Base-by-base conservation (phyloP, 1,140 invertebrate species). In the Gonioctena quinquepunctata region DNA sequence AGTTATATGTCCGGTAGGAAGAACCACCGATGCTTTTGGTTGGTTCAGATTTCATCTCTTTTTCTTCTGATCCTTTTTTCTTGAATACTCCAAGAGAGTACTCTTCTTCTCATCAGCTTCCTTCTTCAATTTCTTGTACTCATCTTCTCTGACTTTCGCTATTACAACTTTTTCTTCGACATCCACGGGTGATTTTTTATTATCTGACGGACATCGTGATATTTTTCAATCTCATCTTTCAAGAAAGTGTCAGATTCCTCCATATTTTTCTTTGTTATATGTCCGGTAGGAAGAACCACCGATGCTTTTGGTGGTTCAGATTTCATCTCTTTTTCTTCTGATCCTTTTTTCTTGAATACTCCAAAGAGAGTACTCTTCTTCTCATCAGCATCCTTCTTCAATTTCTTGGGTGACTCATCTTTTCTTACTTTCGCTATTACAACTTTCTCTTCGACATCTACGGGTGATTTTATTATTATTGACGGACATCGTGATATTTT, bases 401-500 rank as follows among this genome's bases (percentile, higher is more conserved):
- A 42, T 4, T 42, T 54, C 19, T 54, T 21, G 2, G 50, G 18
- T 2, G 16, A 21, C 50, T 54, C 5, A 3, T 13, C 11, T 21
- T 54, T 6, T 21, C 13, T 4, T n/a, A 49, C 48, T 28, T 0
- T 54, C 6, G 63, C 54, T 19, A 52, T 49, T 19, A 11, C 33
- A 7, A 57, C 21, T 59, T 50, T 16, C 0, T 68, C 28, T 22
- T 54, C 1, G 4, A 25, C 0, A 11, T 8, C 13, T 2, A 1
- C 8, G 25, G 18, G 6, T 6, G 13, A 13, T 49, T 18, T 21
- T 21, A 1, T 19, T 7, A 25, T 18, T 13, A 68, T 33, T 1
- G 27, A 13, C 60, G 67, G 16, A 73, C 68, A 42, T 73, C 74
- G 57, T 75, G 64, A 49, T 68, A 70, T 27, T 61, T 67, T 16